These are phyloP conservation scores for Hipposideros armiger DNA, from an alignment of 2,113 vertebrate species.

Conservation along the genomic window DNA sequence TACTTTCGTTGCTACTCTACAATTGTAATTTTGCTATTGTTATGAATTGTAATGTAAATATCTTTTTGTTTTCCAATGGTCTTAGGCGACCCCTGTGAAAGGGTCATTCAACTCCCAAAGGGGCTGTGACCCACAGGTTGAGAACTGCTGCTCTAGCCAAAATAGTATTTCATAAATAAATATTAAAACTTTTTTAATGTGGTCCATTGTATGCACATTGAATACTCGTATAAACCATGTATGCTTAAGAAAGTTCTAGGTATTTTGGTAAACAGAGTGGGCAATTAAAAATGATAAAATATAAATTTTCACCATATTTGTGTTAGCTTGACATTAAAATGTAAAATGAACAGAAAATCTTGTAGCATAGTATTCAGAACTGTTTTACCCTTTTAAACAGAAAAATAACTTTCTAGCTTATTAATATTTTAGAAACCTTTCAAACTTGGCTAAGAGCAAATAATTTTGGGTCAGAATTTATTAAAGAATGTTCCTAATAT, in stretches of 20 bases:
- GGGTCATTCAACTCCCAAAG: too few relatives aligned
- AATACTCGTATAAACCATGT: background rate
- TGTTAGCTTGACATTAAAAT: background rate
- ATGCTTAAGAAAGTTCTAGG: background rate
- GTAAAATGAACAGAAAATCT: background rate
- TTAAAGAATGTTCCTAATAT: conserved; percentile 55
- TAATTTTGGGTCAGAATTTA: conserved; percentile 39
- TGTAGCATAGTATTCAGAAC: background rate
- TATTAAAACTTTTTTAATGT: background rate
- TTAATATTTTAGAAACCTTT: conserved; percentile 62
- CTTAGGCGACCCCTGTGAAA: too few relatives aligned
- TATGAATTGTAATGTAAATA: too few relatives aligned
- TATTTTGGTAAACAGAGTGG: background rate
- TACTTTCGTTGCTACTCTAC: too few relatives aligned
- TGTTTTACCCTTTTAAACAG: background rate
- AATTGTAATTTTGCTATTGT: too few relatives aligned
- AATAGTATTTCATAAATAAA: conserved; percentile 20
- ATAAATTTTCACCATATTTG: background rate
- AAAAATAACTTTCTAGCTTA: conserved; percentile 34
- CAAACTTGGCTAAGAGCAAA: conserved; percentile 3
- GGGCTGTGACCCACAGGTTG: too few relatives aligned
- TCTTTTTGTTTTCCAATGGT: too few relatives aligned
- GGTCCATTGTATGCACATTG: background rate
- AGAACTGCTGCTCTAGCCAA: background rate
- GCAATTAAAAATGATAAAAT: conserved; percentile 21